A percentile compares a stretch with the other conserved stretches of the same genome.
These are phyloP conservation scores for Mycalesis mineus DNA, from an alignment of 2,888 invertebrate species.

Conservation along the genomic window DNA sequence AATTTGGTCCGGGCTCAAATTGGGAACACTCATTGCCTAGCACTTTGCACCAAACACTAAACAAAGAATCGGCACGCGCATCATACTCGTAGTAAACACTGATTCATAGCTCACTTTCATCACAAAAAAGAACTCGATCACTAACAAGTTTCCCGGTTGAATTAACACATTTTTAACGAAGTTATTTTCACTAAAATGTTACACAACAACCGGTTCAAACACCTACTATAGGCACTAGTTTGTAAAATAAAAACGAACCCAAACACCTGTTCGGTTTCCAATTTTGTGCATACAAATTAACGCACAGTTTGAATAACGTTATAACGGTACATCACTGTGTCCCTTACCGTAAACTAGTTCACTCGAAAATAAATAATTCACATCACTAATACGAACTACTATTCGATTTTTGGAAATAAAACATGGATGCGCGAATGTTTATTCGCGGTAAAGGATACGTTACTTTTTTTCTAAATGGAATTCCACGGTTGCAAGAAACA, in stretches of 20 bases:
- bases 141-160: slow-evolving; percentile 45
- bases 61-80: slow-evolving; percentile 42
- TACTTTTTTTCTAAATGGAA: slow-evolving; percentile 23
- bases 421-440: not conserved
- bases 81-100: slow-evolving; percentile 56
- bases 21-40: slow-evolving; percentile 67
- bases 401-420: slow-evolving; percentile 11
- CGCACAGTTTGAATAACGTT: slow-evolving; percentile 19
- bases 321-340: slow-evolving; percentile 24
- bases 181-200: slow-evolving; percentile 26
- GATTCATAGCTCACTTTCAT: slow-evolving; percentile 58
- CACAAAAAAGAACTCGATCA: slow-evolving; percentile 47
- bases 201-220: slow-evolving; percentile 33
- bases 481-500: slow-evolving; percentile 51
- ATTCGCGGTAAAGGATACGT: not conserved
- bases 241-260: slow-evolving; percentile 35
- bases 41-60: slow-evolving; percentile 41
- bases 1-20: slow-evolving; percentile 68
- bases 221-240: slow-evolving; percentile 12
- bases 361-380: slow-evolving; percentile 21
- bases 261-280: slow-evolving; percentile 33
- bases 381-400: slow-evolving; percentile 18
- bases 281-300: slow-evolving; percentile 33
- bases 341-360: slow-evolving; percentile 18
- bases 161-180: slow-evolving; percentile 50